A percentile compares a stretch with the other conserved stretches of the same genome.
phyloP scores from a whole-genome alignment of 1,140 invertebrate genomes.

The Habropoda laboriosa region DNA sequence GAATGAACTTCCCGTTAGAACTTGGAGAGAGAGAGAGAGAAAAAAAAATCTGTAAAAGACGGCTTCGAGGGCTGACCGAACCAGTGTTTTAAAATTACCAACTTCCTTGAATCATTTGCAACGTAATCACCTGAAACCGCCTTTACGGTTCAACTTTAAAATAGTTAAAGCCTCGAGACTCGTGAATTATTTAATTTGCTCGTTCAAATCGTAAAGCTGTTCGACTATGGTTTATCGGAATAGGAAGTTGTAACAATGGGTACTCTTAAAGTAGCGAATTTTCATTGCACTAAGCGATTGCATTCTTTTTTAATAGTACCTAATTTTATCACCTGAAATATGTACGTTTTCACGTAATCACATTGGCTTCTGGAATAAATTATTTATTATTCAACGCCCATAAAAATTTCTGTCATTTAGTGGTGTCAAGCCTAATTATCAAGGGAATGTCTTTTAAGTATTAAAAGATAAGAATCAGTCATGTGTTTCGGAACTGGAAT shows the following conservation, averaged over 20 bases:
- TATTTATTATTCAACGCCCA: no score
- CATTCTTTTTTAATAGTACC: no score
- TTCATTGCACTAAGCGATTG: no score
- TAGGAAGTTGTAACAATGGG: neutral
- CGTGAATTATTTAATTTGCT: neutral
- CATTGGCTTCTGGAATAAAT: no score
- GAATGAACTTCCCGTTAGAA: conserved; percentile 4
- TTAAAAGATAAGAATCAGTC: no score
- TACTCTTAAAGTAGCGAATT: neutral
- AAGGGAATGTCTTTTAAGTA: no score
- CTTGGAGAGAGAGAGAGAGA: neutral
- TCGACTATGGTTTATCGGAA: neutral
- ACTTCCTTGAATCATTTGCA: conserved; percentile 11
- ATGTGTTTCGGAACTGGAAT: no score
- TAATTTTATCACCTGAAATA: no score
- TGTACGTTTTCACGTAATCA: no score
- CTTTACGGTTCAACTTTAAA: neutral
- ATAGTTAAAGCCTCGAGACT: neutral
- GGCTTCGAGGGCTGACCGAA: neutral
- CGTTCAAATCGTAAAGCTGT: neutral
- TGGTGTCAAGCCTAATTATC: no score
- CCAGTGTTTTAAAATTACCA: conserved; percentile 9
- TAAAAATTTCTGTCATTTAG: no score
- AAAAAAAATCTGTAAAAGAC: neutral
- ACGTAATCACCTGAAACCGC: neutral